Conservation (phyloP, 1,140 invertebrate species). For the Monomorium pharaonis region DNA sequence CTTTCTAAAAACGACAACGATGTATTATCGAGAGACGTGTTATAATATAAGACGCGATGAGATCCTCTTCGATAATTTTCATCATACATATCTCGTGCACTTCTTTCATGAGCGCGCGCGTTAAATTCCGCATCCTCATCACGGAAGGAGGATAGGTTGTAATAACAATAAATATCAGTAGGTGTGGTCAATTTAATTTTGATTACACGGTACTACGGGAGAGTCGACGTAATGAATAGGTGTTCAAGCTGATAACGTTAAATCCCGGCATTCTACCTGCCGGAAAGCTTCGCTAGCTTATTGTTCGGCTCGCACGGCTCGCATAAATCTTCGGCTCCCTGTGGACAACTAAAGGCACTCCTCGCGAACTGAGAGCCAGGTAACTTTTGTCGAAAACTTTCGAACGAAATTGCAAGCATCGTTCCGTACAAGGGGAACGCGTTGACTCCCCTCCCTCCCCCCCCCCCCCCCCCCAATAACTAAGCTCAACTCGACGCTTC, state of each 20-base stretch:
- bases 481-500: conserved; percentile 18
- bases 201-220: conserved; percentile 35
- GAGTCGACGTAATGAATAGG: conserved; percentile 45
- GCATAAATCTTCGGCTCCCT: conserved; percentile 53
- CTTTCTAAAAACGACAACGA: neutral
- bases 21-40: neutral
- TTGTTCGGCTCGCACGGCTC: conserved; percentile 40
- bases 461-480: conserved; percentile 50
- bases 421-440: conserved; percentile 32
- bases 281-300: conserved; percentile 37
- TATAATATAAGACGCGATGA: neutral
- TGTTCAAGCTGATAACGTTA: conserved; percentile 48
- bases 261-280: conserved; percentile 45
- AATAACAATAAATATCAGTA: conserved; percentile 55
- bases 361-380: conserved; percentile 30
- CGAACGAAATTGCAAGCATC: conserved; percentile 55
- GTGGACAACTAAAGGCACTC: conserved; percentile 49
- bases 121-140: conserved; percentile 4
- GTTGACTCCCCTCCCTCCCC: no score
- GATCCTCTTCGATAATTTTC: conserved; percentile 20
- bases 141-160: conserved; percentile 26
- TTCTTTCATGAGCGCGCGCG: neutral
- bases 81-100: neutral
- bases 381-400: conserved; percentile 53
- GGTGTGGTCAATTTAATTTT: conserved; percentile 54